Percentiles rank a stretch among this genome's conserved stretches.
Evolutionary conservation across 1,140 invertebrate genomes (phyloP).

Genomic region (Myzus persicae): DNA sequence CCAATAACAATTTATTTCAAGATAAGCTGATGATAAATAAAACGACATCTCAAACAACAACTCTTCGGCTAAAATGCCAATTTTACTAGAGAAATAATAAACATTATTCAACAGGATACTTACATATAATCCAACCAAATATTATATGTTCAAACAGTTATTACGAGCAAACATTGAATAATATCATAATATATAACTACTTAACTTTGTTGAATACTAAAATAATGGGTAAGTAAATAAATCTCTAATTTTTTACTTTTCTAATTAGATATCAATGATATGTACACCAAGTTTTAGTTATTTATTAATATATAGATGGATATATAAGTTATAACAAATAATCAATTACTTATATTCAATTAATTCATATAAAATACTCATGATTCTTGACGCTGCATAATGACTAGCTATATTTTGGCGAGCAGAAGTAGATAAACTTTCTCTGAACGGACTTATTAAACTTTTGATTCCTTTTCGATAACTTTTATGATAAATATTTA

Average conservation of each 20-base stretch:
- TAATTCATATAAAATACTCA: slow-evolving; percentile 23
- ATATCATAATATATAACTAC: neutral
- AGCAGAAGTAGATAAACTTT: neutral
- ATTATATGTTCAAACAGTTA: neutral
- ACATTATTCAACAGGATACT: neutral
- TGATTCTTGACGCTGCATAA: slow-evolving; percentile 26
- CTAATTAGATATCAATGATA: neutral
- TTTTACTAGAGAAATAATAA: slow-evolving; percentile 4
- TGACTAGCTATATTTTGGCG: slow-evolving; percentile 40
- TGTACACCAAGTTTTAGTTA: neutral
- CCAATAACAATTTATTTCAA: slow-evolving; percentile 32
- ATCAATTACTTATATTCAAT: slow-evolving; percentile 50
- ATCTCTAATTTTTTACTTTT: too few species aligned
- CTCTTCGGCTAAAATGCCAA: neutral
- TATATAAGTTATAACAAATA: neutral
- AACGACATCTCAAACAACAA: slow-evolving; percentile 25
- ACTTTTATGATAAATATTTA: slow-evolving; percentile 21
- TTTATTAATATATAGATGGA: neutral
- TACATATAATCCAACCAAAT: neutral
- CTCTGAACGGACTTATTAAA: slow-evolving; percentile 47
- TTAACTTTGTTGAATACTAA: neutral
- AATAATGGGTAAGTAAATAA: too few species aligned
- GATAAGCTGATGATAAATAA: slow-evolving; percentile 21
- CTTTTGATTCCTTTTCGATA: slow-evolving; percentile 28
- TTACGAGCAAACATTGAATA: neutral